These are phyloP conservation scores for Dendronephthya gigantea DNA, from an alignment of 64 coral and sea anemone genomes.

Conservation along the genomic window DNA sequence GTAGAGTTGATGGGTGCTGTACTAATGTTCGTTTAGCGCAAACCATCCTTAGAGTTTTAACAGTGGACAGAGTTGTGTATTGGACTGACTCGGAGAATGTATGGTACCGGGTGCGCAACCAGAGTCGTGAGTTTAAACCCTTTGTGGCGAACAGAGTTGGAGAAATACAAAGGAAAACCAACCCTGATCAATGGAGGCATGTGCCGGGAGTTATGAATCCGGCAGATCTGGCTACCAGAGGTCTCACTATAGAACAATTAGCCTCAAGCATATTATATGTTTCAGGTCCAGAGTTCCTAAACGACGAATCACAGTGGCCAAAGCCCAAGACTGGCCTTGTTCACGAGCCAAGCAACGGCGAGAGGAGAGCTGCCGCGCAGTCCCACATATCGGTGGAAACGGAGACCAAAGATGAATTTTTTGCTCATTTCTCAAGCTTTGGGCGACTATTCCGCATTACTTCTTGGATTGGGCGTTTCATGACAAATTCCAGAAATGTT, in stretches of 20 bases:
- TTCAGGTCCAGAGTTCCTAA: not conserved
- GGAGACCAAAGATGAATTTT: not conserved
- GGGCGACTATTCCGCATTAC: not conserved
- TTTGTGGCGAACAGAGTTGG: conserved; percentile 32
- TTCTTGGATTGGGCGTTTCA: not conserved
- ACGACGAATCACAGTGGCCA: not conserved
- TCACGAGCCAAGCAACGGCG: not conserved
- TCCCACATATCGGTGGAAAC: not conserved
- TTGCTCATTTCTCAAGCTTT: not conserved
- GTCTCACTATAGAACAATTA: not conserved
- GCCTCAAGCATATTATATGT: not conserved
- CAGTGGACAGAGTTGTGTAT: not conserved
- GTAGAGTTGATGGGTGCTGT: conserved; percentile 44
- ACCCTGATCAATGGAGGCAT: conserved; percentile 37
- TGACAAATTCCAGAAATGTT: not conserved
- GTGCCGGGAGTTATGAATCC: conserved; percentile 21
- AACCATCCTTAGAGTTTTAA: conserved; percentile 1
- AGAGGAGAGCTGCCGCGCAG: not conserved
- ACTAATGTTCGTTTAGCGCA: conserved; percentile 21
- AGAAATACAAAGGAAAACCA: conserved; percentile 20
- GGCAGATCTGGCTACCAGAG: conserved; percentile 35
- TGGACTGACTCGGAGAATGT: conserved; percentile 65
- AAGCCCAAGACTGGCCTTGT: not conserved
- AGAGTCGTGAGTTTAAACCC: not conserved
- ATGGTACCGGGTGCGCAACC: conserved; percentile 29